Base-by-base conservation (phyloP, 2,113 vertebrate genomes). In the Calidris pugnax region DNA sequence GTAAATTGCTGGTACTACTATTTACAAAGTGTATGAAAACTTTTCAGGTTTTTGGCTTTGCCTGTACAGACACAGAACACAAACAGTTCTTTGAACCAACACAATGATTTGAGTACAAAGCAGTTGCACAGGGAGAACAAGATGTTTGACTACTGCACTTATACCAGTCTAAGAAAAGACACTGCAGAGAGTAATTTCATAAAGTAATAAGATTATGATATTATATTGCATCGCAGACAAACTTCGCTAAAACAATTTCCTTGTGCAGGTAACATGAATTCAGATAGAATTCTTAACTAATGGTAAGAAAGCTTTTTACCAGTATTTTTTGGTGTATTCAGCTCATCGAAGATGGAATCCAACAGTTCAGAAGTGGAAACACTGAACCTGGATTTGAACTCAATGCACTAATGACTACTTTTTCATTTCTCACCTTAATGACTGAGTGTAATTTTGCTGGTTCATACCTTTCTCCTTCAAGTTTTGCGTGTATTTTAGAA, bases 261-360 rank as follows among this genome's bases (percentile, higher is more conserved):
- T 26, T 82, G 12, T 39, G 12, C 13, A 68, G 7, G 15, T 50
- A 62, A 39, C 8, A 62, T 26, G 33, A 75, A 45, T 32, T 2
- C 2, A 27, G 7, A 6, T 7, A 13, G 47, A 26, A 17, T 28
- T 63, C 20, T 72, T 85, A 16, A 39, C 7, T 72, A 60, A 48
- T 9, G 4, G 8, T 45, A 24, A n/a, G 56, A 50, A 6, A 0
- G 0, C 2, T 41, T 78, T 68, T 43, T 48, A 35, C 2, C 7
- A 8, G 5, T 27, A 13, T n/a, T 63, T 92, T 87, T 72, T 71
- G 3, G 5, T 57, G 7, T 35, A 43, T 41, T 33, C 11, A 56
- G 5, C 21, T 66, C 9, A 71, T 35, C 14, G 28, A 7, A 26
- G 19, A 10, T 33, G 5, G 8, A 17, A 43, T 45, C 4, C 15